phyloP scores from a whole-genome alignment of 2,113 vertebrate genomes.

The Siphamia tubifer region DNA sequence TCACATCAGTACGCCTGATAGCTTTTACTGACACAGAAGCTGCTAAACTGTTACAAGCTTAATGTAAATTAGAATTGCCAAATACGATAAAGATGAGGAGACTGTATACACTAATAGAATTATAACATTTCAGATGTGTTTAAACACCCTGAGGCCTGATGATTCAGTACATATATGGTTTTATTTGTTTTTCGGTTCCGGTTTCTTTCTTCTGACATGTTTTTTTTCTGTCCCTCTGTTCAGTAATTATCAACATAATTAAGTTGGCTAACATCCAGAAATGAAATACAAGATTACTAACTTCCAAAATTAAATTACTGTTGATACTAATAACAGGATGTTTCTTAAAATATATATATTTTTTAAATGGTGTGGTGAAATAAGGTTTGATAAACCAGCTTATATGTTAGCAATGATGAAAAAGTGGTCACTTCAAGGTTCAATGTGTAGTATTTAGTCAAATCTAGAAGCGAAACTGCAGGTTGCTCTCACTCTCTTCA shows the following conservation, averaged over 20 bases:
- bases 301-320: too few relatives aligned
- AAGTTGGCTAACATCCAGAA: neutral
- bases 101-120: constrained; percentile 12
- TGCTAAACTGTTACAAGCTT: constrained; percentile 55
- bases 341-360: too few relatives aligned
- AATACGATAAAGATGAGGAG: constrained; percentile 9
- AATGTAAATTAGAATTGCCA: constrained; percentile 49
- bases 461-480: too few relatives aligned
- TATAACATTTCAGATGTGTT: constrained; percentile 26
- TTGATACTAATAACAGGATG: too few relatives aligned
- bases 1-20: constrained; percentile 51
- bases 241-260: constrained; percentile 46
- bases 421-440: too few relatives aligned
- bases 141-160: constrained; percentile 22
- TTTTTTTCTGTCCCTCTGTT: neutral
- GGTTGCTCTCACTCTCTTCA: too few relatives aligned
- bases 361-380: too few relatives aligned
- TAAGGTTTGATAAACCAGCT: too few relatives aligned
- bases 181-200: constrained; percentile 25
- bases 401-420: too few relatives aligned
- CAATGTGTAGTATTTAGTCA: too few relatives aligned
- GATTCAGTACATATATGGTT: constrained; percentile 13
- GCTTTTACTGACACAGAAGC: constrained; percentile 55
- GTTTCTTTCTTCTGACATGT: neutral
- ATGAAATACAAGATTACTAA: too few relatives aligned